Evolutionary conservation across 1,140 invertebrate genomes (phyloP).

Genomic region (Brachionus koreanus): DNA sequence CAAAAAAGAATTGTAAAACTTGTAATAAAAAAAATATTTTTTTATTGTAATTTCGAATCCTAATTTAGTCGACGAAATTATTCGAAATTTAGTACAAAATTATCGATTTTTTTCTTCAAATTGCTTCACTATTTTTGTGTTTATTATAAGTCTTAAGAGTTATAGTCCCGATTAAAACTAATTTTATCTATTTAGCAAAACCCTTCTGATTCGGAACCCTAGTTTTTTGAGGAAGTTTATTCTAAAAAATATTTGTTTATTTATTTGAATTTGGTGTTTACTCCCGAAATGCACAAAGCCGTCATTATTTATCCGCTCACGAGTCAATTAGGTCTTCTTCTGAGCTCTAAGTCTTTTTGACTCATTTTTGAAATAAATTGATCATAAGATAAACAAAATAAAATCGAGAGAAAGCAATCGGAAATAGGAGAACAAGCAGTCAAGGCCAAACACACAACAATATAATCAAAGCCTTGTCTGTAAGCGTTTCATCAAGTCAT

Average conservation of each 20-base stretch:
- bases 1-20: not conserved
- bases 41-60: not conserved
- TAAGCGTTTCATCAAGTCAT: not conserved
- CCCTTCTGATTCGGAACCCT: not conserved
- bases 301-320: not conserved
- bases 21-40: not conserved
- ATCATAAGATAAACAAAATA: not conserved
- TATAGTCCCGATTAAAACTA: not conserved
- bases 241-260: not conserved
- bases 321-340: not conserved
- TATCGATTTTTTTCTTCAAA: slow-evolving; percentile 6
- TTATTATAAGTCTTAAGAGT: not conserved
- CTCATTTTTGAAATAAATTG: not conserved
- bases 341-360: not conserved
- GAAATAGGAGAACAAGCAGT: no score
- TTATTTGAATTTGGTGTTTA: not conserved
- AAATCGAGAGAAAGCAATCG: not conserved
- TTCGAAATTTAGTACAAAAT: slow-evolving; percentile 35
- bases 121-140: not conserved
- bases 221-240: not conserved
- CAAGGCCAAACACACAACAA: no score
- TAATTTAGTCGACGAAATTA: not conserved
- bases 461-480: not conserved
- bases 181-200: not conserved
- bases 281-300: not conserved